phyloP scores from a whole-genome alignment of 23 tunicate genomes.

The Pegea sp. region DNA sequence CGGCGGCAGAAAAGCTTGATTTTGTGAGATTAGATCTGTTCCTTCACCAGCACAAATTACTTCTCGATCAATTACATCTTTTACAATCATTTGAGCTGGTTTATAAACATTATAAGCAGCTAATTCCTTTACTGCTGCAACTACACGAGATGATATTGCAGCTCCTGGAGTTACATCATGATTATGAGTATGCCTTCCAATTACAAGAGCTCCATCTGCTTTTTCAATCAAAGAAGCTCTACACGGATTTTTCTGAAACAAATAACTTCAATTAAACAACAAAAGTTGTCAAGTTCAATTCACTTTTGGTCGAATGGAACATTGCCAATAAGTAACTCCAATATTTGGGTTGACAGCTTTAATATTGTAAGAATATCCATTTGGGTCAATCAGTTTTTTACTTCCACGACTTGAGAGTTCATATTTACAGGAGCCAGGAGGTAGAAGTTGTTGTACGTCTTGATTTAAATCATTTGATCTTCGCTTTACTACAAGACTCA shows the following conservation, averaged over 20 bases:
- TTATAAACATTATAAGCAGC: not conserved
- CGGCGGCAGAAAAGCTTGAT: not conserved
- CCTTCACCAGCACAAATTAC: not conserved
- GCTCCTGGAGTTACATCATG: not conserved
- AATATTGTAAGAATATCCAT: not conserved
- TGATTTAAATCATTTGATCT: no score
- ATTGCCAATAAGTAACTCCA: not conserved
- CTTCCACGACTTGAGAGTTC: not conserved
- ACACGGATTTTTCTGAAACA: not conserved
- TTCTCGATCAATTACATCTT: not conserved
- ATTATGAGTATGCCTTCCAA: not conserved
- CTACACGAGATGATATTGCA: not conserved
- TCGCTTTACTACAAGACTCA: no score
- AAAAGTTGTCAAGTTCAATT: not conserved
- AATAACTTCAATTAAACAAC: not conserved
- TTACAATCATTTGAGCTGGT: not conserved
- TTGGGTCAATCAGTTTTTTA: not conserved
- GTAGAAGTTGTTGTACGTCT: not conserved
- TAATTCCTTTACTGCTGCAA: not conserved
- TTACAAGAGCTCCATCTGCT: not conserved
- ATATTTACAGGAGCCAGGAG: not conserved
- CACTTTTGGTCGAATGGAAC: not conserved
- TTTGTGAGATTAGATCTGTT: not conserved
- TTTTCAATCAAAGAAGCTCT: not conserved
- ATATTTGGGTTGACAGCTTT: not conserved